phyloP scores from a whole-genome alignment of 2,888 invertebrate genomes.

The Hydraecia micacea region DNA sequence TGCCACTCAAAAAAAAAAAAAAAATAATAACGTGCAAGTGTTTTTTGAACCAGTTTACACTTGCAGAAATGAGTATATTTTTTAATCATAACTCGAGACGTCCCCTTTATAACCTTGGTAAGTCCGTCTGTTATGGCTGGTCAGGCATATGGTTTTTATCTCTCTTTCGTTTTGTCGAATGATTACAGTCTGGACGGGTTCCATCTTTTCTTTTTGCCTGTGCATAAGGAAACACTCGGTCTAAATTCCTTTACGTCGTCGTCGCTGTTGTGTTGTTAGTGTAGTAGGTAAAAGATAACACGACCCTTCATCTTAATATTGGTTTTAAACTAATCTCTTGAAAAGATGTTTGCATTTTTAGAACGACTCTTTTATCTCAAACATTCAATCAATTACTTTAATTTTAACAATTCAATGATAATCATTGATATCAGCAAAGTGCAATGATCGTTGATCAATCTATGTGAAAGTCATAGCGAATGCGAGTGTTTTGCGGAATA shows the following conservation, averaged over 20 bases:
- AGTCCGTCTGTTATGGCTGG: not conserved
- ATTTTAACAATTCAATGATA: not conserved
- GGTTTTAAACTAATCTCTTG: not conserved
- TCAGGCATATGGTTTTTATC: conserved; percentile 8
- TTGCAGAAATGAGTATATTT: too few relatives aligned
- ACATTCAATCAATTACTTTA: not conserved
- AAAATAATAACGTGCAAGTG: too few relatives aligned
- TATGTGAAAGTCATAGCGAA: not conserved
- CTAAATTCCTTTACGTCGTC: not conserved
- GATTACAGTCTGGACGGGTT: not conserved
- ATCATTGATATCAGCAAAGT: too few relatives aligned
- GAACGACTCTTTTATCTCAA: not conserved
- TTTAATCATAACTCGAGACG: not conserved
- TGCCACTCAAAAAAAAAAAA: too few relatives aligned
- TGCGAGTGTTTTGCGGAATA: not conserved
- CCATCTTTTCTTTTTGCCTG: conserved; percentile 9
- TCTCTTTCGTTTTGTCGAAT: not conserved
- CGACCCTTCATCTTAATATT: not conserved
- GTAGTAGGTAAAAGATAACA: not conserved
- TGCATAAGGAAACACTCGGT: conserved; percentile 16
- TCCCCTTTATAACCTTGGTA: not conserved
- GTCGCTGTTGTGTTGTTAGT: not conserved
- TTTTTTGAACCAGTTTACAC: too few relatives aligned
- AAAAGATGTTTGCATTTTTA: not conserved
- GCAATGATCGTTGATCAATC: not conserved